These are phyloP conservation scores for Synergus laeviventris DNA, from an alignment of 2,888 invertebrate genomes.

Conservation along the genomic window DNA sequence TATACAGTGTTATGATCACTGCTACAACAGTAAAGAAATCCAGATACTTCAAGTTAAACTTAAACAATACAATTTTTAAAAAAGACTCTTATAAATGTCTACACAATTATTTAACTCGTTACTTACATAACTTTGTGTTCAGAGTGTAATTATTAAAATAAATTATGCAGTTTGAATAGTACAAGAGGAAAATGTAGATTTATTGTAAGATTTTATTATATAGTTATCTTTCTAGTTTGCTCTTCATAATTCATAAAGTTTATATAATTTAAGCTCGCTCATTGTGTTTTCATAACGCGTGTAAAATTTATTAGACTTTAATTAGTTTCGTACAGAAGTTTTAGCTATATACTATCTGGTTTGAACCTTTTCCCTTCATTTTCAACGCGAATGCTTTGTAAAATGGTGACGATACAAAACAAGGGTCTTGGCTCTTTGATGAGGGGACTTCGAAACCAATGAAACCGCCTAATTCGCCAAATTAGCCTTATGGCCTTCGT, in stretches of 20 bases:
- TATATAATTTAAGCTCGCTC: background rate
- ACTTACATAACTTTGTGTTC: background rate
- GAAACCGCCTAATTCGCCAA: conserved; percentile 65
- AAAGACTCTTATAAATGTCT: background rate
- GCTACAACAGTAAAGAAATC: background rate
- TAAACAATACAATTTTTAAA: no score
- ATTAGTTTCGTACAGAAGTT: conserved; percentile 19
- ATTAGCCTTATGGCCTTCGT: conserved; percentile 74
- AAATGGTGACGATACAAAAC: conserved; percentile 36
- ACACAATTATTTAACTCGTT: background rate
- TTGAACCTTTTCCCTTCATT: conserved; percentile 28
- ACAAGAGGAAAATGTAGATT: background rate
- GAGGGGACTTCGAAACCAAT: conserved; percentile 55
- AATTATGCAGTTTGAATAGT: background rate
- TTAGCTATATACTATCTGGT: conserved; percentile 22
- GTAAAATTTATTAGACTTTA: conserved; percentile 32
- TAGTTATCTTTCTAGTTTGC: background rate
- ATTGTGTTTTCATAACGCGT: background rate
- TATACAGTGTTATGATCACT: background rate
- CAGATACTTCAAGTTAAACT: background rate
- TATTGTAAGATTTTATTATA: background rate
- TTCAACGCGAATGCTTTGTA: conserved; percentile 31
- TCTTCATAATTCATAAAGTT: background rate
- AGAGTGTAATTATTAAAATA: background rate
- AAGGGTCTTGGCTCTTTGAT: conserved; percentile 25